Conservation (phyloP, 1,140 invertebrate species). For the Papilio helenus region DNA sequence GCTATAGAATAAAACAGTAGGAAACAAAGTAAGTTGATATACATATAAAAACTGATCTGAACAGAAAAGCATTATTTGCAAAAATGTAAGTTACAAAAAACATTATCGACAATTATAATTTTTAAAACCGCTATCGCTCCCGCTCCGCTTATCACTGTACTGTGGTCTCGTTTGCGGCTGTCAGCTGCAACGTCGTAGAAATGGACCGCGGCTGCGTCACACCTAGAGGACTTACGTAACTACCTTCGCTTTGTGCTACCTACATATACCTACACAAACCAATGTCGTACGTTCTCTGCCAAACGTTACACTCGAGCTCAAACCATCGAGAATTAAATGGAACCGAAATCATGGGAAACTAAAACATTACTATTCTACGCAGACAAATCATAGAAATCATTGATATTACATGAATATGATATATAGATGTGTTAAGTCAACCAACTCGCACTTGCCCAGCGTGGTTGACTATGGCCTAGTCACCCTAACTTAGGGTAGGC, state of each 20-base stretch:
- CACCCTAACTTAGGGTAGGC: no score
- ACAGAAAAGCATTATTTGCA: neutral
- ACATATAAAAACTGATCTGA: neutral
- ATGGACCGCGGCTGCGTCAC: slow-evolving; percentile 58
- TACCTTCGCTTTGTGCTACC: slow-evolving; percentile 40
- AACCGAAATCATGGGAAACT: no score
- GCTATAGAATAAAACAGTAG: no score
- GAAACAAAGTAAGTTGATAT: neutral
- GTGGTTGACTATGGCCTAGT: no score
- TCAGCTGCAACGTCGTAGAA: slow-evolving; percentile 61
- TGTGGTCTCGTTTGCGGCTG: slow-evolving; percentile 49
- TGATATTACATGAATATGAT: no score
- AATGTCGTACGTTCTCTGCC: neutral
- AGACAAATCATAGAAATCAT: no score
- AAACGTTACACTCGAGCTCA: neutral
- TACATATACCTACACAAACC: neutral
- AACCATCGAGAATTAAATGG: neutral
- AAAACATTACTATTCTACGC: no score
- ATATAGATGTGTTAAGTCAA: no score
- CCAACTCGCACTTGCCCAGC: no score
- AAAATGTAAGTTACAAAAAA: neutral
- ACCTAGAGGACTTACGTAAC: slow-evolving; percentile 59
- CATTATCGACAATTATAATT: neutral
- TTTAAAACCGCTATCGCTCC: slow-evolving; percentile 19
- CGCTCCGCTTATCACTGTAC: slow-evolving; percentile 38